Evolutionary conservation across 1,140 invertebrate species (phyloP), one percentile per base, ranked within the genome.

Genomic region (Gonatopus flavifemur): DNA sequence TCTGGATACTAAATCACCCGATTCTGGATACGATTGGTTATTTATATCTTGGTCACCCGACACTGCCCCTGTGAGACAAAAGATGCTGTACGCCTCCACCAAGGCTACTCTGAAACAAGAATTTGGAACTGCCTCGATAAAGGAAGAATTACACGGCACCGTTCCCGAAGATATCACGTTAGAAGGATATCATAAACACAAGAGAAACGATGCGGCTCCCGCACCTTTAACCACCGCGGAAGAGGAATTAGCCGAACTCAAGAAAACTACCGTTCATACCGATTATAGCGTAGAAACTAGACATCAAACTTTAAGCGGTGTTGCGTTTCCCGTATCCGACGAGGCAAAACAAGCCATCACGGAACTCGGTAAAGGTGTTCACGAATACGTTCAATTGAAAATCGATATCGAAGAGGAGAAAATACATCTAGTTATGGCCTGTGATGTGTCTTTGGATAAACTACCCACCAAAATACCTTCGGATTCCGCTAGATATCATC

Each of bases 41-140:
- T 83, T 98, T 10, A 90, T 99, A 35, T 91, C 88, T 58, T 99
- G 94, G 92, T 94, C 89, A 18, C 96, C 96, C 3, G 96, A 98
- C 67, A 85, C 84, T 56, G 89, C 94, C 8, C 85, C 87, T 7
- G 87, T 95, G 3, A 82, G 96, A 52, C 89, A 98, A 66, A 99
- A 99, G 80, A 99, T 99, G 97, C 81, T 99, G 24, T 98, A 98
- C 75, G 97, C 97, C 0, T 98, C 96, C 0, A 99, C 97, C 0
- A 96, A 98, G 80, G 94, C 97, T 2, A 99, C 96, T 1, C 77
- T 99, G 2, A 99, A 98, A 77, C 88, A 88, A 63, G 94, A 98
- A 77, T 99, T 99, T 82, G 95, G 95, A 15, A 86, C 81, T 74
- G 89, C 79, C 46, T 91, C 82, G 71, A 96, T 99, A 53, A 91